Evolutionary conservation across 2,113 vertebrate genomes (phyloP), one percentile per base, ranked within the genome.

Genomic region (Acrocephalus kingi): DNA sequence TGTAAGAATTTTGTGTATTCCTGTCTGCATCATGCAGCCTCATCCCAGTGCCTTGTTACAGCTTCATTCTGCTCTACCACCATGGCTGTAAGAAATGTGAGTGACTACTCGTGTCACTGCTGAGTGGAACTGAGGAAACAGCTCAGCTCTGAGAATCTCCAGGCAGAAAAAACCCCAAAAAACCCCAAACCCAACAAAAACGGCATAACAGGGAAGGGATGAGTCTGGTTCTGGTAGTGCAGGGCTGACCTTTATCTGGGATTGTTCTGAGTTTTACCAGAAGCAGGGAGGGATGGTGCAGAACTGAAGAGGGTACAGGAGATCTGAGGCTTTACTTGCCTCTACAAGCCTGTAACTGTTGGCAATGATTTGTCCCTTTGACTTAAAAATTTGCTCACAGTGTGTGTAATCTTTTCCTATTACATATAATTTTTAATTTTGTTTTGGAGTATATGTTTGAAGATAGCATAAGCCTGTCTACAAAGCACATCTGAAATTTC

Each of bases 221-320:
- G 1, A 58, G 10, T 0, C 1, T 37, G 33, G 9, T 39, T 88
- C 58, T 75, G 41, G 8, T 31, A 28, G 30, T 2, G 2, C 19
- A 52, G 55, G 67, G 28, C 6, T 67, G 71, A 0, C 27, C 74
- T 79, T 61, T 10, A 5, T 9, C 37, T 37, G 18, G 62, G 41
- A 10, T 59, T 33, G 10, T 11, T 78, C 27, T 0, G 4, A 45
- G 12, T 61, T 89, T 81, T 56, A 15, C 41, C 35, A 37, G 30
- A 33, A 63, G 48, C 27, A 27, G 52, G 45, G 28, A 31, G 45
- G 43, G 33, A 25, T 22, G 59, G 49, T 59, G 56, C 39, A 75
- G 58, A 85, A 43, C 17, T 51, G 41, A 25, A 56, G 72, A 56
- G 9, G 12, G 11, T 59, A 23, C 3, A 56, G 71, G 37, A 51